These are phyloP conservation scores for Eospalax fontanierii DNA, from an alignment of 2,797 vertebrate species.

Conservation along the genomic window DNA sequence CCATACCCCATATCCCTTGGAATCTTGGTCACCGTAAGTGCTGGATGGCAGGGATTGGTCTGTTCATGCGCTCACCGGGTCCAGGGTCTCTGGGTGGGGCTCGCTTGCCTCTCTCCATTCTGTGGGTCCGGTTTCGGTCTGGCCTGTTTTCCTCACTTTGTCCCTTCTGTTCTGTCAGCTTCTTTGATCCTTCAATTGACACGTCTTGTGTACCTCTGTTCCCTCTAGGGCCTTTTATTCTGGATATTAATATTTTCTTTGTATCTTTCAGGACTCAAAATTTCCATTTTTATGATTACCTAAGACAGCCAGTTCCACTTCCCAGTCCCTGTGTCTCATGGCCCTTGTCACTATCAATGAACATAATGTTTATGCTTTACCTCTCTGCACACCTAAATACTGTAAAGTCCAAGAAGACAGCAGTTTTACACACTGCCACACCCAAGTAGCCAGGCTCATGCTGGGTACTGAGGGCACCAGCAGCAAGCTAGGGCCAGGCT, in stretches of 20 bases:
- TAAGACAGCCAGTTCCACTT: rapidly evolving
- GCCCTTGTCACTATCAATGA: rapidly evolving
- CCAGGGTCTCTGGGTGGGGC: rapidly evolving
- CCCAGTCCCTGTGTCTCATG: neutral
- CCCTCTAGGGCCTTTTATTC: neutral
- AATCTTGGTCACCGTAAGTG: rapidly evolving
- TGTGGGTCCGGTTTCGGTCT: neutral
- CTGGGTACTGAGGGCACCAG: rapidly evolving
- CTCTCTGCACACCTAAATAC: rapidly evolving
- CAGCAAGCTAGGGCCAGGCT: neutral
- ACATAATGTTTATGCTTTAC: rapidly evolving
- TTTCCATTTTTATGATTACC: neutral
- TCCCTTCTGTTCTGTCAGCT: neutral
- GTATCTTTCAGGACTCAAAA: neutral
- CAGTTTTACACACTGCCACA: neutral
- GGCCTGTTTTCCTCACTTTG: rapidly evolving
- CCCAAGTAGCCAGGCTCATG: rapidly evolving
- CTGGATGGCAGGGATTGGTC: rapidly evolving
- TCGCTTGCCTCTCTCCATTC: neutral
- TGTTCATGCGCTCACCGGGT: rapidly evolving
- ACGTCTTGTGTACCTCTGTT: neutral
- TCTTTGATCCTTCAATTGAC: neutral
- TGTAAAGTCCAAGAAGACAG: rapidly evolving
- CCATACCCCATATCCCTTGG: rapidly evolving
- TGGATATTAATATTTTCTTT: neutral